Evolutionary conservation across 2,888 invertebrate species (phyloP), one percentile per base, ranked within the genome.

Genomic region (Gandaritis pyraliata): DNA sequence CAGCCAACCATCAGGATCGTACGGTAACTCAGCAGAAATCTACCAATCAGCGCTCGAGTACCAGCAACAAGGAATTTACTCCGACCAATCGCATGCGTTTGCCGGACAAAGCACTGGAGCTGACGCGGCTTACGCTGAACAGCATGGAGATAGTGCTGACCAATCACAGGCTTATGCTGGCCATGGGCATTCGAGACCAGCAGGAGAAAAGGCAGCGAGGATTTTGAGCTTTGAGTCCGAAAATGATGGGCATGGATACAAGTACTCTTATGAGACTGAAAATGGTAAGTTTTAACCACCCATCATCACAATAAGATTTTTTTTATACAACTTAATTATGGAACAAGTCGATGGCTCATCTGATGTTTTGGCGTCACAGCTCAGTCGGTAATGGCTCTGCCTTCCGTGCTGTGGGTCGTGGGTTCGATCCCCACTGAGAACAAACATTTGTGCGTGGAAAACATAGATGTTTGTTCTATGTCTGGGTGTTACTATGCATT

Each of bases 261-360:
- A 84, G 18, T 88, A 86, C 61, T 89, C 93, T 16, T 95, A 93
- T 77, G 94, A 94, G 72, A 95, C 95, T 66, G 95, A 94, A 70
- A 95, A 95, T 77, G 94, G 94, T 90, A 61, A 80, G 74, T 61
- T 2, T 30, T 7, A 6, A 30, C 2, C 4, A 29, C 29, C 29
- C 6, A n/a, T n/a, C n/a, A n/a, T n/a, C n/a, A n/a, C n/a, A n/a
- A n/a, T n/a, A n/a, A n/a, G n/a, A n/a, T n/a, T n/a, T n/a, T n/a
- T n/a, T n/a, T n/a, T n/a, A n/a, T n/a, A n/a, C n/a, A n/a, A n/a
- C n/a, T n/a, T n/a, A n/a, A n/a, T n/a, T n/a, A n/a, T n/a, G n/a
- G n/a, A n/a, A n/a, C n/a, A n/a, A n/a, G n/a, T n/a, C n/a, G n/a
- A n/a, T n/a, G n/a, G n/a, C n/a, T n/a, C n/a, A n/a, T n/a, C n/a